phyloP scores from a whole-genome alignment of 1,140 invertebrate genomes.

The Diorhabda carinulata region DNA sequence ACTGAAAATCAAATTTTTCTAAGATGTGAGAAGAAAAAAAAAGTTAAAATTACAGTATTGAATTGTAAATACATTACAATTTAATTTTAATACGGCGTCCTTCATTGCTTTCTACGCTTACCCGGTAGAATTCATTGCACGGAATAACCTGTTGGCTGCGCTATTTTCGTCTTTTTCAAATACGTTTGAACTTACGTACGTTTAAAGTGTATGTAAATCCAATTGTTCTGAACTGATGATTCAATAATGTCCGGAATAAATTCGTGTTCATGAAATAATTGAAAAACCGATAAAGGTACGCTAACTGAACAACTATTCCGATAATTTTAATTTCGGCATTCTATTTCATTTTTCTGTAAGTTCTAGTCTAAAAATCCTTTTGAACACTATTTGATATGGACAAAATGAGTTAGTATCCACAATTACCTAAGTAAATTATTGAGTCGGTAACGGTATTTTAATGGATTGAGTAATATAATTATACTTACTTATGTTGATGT shows the following conservation, averaged over 20 bases:
- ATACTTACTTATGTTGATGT: no score
- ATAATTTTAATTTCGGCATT: neutral
- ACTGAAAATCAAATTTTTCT: slow-evolving; percentile 5
- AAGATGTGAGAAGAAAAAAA: slow-evolving; percentile 1
- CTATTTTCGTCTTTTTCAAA: neutral
- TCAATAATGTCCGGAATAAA: no score
- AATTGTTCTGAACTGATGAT: no score
- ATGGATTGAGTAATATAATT: no score
- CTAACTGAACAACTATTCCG: neutral
- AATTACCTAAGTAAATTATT: neutral
- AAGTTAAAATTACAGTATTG: neutral
- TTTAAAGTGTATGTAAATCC: no score
- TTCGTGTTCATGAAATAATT: no score
- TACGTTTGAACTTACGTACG: no score
- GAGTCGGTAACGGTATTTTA: no score
- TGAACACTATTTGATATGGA: neutral
- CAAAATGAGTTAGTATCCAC: slow-evolving; percentile 1
- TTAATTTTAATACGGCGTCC: slow-evolving; percentile 5
- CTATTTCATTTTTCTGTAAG: neutral
- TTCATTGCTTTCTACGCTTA: neutral
- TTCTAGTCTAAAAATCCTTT: neutral
- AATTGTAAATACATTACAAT: neutral
- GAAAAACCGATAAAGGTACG: no score
- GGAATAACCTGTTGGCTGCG: neutral
- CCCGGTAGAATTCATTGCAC: slow-evolving; percentile 4